These are phyloP conservation scores for Tichodroma muraria DNA, from an alignment of 2,113 vertebrate genomes.

Conservation along the genomic window DNA sequence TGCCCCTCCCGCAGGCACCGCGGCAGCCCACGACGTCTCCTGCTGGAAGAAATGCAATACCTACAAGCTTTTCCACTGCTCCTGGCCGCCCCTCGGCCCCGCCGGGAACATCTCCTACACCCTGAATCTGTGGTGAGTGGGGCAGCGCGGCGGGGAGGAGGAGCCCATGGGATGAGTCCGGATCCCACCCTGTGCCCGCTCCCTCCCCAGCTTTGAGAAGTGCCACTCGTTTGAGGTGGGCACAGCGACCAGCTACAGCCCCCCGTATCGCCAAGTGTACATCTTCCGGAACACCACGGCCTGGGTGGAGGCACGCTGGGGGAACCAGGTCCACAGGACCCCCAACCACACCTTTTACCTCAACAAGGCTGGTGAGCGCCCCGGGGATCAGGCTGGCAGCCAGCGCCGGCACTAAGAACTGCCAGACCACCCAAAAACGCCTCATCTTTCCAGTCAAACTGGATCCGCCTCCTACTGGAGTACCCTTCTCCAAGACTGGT, in stretches of 20 bases:
- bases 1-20: neutral
- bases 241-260: accelerated
- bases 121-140: constrained; percentile 63
- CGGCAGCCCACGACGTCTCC: neutral
- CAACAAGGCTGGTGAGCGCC: constrained; percentile 25
- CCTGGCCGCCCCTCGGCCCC: constrained; percentile 28
- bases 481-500: neutral
- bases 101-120: neutral
- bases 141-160: accelerated
- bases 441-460: constrained; percentile 49
- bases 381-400: accelerated
- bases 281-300: neutral
- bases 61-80: neutral
- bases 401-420: accelerated
- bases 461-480: accelerated
- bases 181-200: accelerated
- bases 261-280: neutral
- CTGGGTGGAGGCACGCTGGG: constrained; percentile 55
- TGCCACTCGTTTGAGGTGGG: accelerated
- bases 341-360: constrained; percentile 15
- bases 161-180: accelerated
- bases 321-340: neutral
- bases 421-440: accelerated
- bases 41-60: constrained; percentile 46
- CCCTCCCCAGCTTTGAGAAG: neutral